Base-by-base conservation (phyloP, 2,888 invertebrate genomes). In the Galeruca laticollis region DNA sequence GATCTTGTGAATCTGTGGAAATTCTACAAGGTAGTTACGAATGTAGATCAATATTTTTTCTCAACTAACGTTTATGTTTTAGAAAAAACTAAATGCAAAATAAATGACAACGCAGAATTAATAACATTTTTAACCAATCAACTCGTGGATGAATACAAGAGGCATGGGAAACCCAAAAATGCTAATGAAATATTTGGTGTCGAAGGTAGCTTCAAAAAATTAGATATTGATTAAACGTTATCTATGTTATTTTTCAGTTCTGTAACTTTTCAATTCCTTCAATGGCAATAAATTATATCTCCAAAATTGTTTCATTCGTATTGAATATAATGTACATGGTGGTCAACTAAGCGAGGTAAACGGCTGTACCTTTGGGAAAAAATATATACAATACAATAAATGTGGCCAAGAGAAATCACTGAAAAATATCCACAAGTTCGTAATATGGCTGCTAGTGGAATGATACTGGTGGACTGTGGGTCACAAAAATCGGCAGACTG, bases 201-300 rank as follows among this genome's bases (percentile, higher is more conserved):
- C 8, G 92, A 92, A 78, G 93, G 93, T 15, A 92, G 91, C 80
- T 93, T 93, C 80, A 93, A 92, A 82, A 92, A 92, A 79, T 83
- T 93, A 21, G 91, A 91, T 52, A 88, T 93, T 43, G 93, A 93
- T 84, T 93, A 86, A 78, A 47, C 11, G 6, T 52, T 52, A n/a
- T n/a, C n/a, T n/a, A n/a, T n/a, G n/a, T n/a, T n/a, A n/a, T n/a
- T 43, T 40, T 43, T 43, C 13, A 6, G 6, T 11, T 43, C n/a
- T 43, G 43, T 43, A n/a, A 43, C 5, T 40, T 40, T 40, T 40
- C 5, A 13, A n/a, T 43, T 15, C n/a, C n/a, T 40, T 43, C n/a
- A n/a, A 6, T 43, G 43, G 10, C 13, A 37, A 43, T 43, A 43
- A n/a, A 43, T 43, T 43, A 4, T 43, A 43, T n/a, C 15, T 4